Evolutionary conservation across 2,888 invertebrate genomes (phyloP).

Genomic region (Phrixothrix hirtus): DNA sequence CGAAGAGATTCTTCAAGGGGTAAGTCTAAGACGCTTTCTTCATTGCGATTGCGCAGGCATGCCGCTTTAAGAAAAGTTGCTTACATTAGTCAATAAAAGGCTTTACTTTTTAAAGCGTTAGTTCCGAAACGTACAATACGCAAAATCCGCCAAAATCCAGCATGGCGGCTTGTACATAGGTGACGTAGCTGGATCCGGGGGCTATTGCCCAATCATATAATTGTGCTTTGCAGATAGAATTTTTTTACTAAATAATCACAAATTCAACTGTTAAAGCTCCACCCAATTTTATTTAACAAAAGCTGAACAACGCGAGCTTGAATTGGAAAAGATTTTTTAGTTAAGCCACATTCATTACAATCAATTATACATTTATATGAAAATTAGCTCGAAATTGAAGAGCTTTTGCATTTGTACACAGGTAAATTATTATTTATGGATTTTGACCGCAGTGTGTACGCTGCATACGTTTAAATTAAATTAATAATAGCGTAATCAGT

Average conservation of each 20-base stretch:
- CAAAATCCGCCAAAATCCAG: conserved; percentile 26
- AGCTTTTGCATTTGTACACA: neutral
- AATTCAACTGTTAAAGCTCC: conserved; percentile 29
- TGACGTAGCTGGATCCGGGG: conserved; percentile 31
- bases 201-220: conserved; percentile 30
- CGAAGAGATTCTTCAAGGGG: neutral
- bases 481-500: no score
- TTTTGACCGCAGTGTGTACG: no score
- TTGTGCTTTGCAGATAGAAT: conserved; percentile 25
- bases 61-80: neutral
- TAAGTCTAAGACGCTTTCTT: conserved; percentile 6
- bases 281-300: conserved; percentile 18
- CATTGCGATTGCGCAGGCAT: conserved; percentile 2
- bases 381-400: conserved; percentile 2
- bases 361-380: conserved; percentile 9
- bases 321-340: conserved; percentile 1
- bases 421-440: neutral
- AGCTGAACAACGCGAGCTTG: neutral
- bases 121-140: no score
- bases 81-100: no score
- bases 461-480: no score
- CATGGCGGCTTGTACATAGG: conserved; percentile 40
- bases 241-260: conserved; percentile 37
- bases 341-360: neutral
- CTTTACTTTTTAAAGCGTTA: no score